These are phyloP conservation scores for Brachionus manjavacas DNA, from an alignment of 1,140 invertebrate species.

Conservation along the genomic window DNA sequence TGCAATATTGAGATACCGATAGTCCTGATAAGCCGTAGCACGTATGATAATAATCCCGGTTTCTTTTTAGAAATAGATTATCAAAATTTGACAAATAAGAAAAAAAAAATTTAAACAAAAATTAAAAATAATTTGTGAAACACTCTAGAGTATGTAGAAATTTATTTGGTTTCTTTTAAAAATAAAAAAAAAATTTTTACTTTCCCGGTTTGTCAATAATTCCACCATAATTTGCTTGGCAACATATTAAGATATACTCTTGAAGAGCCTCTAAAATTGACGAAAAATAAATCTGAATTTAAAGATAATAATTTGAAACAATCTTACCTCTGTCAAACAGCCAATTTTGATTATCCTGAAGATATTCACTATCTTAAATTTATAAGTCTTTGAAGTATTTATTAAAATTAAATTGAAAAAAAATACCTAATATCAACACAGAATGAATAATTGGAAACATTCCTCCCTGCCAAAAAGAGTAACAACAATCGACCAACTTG, in stretches of 20 bases:
- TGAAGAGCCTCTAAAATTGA: slow-evolving; percentile 67
- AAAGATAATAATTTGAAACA: neutral
- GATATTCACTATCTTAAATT: neutral
- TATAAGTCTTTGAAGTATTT: neutral
- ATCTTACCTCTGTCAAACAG: slow-evolving; percentile 46
- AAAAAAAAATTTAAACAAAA: no score
- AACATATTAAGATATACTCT: slow-evolving; percentile 88
- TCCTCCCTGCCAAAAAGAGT: slow-evolving; percentile 96
- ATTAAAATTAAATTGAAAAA: neutral
- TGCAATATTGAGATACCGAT: slow-evolving; percentile 81
- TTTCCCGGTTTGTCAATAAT: slow-evolving; percentile 91
- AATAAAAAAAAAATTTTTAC: slow-evolving; percentile 57
- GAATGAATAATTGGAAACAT: slow-evolving; percentile 67
- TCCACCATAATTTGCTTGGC: slow-evolving; percentile 81
- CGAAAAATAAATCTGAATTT: no score
- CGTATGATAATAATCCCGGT: slow-evolving; percentile 86
- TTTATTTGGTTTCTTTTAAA: no score
- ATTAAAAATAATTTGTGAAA: no score
- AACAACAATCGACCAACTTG: slow-evolving; percentile 96
- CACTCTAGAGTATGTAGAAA: no score
- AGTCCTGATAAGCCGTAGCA: slow-evolving; percentile 93
- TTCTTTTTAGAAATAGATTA: slow-evolving; percentile 61
- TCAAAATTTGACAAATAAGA: slow-evolving; percentile 30
- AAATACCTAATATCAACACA: neutral
- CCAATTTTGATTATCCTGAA: slow-evolving; percentile 26